Evolutionary conservation across 2,888 invertebrate species (phyloP), one percentile per base, ranked within the genome.

Genomic region (Lordiphosa andalusiaca): DNA sequence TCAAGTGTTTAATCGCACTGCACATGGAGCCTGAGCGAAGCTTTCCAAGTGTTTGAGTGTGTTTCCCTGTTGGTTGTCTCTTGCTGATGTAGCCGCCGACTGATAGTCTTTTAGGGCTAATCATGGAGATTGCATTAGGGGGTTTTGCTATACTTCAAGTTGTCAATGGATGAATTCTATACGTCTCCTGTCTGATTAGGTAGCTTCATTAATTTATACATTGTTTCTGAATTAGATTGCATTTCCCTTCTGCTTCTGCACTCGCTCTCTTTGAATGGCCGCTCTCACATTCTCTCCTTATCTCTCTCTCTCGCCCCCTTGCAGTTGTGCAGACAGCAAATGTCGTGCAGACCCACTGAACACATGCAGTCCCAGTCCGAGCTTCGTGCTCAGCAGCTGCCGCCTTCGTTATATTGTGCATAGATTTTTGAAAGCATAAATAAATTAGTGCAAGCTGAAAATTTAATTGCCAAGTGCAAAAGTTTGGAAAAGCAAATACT

Each of bases 361-460:
- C 30, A 10, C 10, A 30, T 30, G 30, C 30, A 30, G 30, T 30
- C 30, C 30, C 30, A 30, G 40, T 30, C 33, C 36, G 16, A 35
- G 52, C 52, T 44, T 37, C 52, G 16, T 42, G 44, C 53, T 46
- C 30, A 30, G 30, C 53, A 53, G 53, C 44, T 53, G 46, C 25
- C 37, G 30, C 30, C 37, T 42, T 44, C 13, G 13, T 9, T 37
- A 37, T 35, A 21, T 53, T 53, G 12, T 53, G 38, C 35, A 49
- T 41, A 41, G 33, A 7, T 38, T 21, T 48, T 53, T 47, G 53
- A 62, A 54, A 61, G 62, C 16, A 54, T 30, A 57, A 56, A 74
- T 62, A 68, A 66, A 57, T 69, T 59, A 60, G 55, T 74, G 65
- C 50, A 60, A 60, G 50, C 66, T 62, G 65, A 54, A 52, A 56